Percentiles rank a stretch among this genome's conserved stretches.
Evolutionary conservation across 2,888 invertebrate genomes (phyloP).

Genomic region (Phaedon cochleariae): DNA sequence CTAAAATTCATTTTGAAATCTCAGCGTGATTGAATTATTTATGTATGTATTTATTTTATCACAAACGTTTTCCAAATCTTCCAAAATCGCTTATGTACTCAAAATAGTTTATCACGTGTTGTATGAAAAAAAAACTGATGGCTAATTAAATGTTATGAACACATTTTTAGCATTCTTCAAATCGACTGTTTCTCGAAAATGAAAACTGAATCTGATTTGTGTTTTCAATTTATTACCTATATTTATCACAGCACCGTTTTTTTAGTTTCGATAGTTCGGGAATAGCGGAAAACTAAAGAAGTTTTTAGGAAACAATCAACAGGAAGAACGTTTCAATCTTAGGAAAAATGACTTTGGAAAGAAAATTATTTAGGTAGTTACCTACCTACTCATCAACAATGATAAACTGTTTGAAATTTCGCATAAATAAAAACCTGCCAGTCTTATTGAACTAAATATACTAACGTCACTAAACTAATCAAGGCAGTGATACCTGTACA

Average conservation of each 20-base stretch:
- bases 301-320: slow-evolving; percentile 11
- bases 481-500: slow-evolving; percentile 54
- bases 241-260: slow-evolving; percentile 38
- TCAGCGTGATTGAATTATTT: too few species aligned
- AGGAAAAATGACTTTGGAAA: too few species aligned
- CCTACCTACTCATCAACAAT: slow-evolving; percentile 5
- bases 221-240: slow-evolving; percentile 30
- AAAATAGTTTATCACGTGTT: not conserved
- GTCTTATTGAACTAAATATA: slow-evolving; percentile 54
- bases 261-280: slow-evolving; percentile 26
- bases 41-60: not conserved
- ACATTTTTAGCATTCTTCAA: slow-evolving; percentile 16
- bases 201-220: slow-evolving; percentile 24
- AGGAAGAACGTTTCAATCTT: slow-evolving; percentile 1
- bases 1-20: too few species aligned
- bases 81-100: not conserved
- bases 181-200: slow-evolving; percentile 21
- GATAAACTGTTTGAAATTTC: slow-evolving; percentile 8
- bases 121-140: not conserved
- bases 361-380: too few species aligned
- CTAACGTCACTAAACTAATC: slow-evolving; percentile 48
- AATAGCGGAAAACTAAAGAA: slow-evolving; percentile 31
- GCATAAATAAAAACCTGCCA: slow-evolving; percentile 45
- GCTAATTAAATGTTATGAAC: not conserved
- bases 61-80: not conserved